Conservation (phyloP, 92 coral and sea anemone species). For the Epizoanthus stellaris region DNA sequence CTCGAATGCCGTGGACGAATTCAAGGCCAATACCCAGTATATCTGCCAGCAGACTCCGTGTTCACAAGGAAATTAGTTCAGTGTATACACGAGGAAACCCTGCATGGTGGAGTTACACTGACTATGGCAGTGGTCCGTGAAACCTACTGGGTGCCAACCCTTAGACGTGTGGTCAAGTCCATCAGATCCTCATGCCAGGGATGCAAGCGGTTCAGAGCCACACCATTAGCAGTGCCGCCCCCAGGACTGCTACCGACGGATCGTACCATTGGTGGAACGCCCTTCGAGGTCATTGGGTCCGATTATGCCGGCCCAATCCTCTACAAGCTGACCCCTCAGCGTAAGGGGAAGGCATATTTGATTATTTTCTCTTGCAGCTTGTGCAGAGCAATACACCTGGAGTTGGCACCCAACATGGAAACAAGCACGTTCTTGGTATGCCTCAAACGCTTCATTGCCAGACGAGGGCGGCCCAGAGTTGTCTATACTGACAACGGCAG, state of each 20-base stretch:
- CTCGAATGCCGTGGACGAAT: conserved; percentile 54
- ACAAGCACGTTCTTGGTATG: neutral
- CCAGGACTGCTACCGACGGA: conserved; percentile 52
- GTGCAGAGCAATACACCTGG: conserved; percentile 7
- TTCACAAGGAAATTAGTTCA: conserved; percentile 57
- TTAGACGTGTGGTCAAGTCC: conserved; percentile 54
- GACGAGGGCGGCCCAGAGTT: neutral
- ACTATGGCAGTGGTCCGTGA: conserved; percentile 63
- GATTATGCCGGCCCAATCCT: conserved; percentile 51
- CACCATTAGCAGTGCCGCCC: conserved; percentile 43
- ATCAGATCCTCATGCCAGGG: conserved; percentile 58
- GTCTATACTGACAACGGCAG: too few species aligned
- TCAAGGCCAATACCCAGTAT: conserved; percentile 33
- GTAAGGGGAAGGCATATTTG: too few species aligned
- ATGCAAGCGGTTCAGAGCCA: conserved; percentile 52
- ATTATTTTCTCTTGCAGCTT: too few species aligned
- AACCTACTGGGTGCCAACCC: conserved; percentile 53
- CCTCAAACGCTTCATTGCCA: neutral
- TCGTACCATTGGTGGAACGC: conserved; percentile 39
- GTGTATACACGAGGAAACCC: conserved; percentile 43
- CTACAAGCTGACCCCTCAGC: conserved; percentile 15
- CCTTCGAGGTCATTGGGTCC: conserved; percentile 35
- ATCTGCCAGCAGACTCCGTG: conserved; percentile 36
- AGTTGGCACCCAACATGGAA: conserved; percentile 9
- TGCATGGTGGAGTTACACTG: conserved; percentile 53